These are phyloP conservation scores for Mesorhabditis sp. DNA, from an alignment of 2,888 invertebrate species.

Conservation along the genomic window DNA sequence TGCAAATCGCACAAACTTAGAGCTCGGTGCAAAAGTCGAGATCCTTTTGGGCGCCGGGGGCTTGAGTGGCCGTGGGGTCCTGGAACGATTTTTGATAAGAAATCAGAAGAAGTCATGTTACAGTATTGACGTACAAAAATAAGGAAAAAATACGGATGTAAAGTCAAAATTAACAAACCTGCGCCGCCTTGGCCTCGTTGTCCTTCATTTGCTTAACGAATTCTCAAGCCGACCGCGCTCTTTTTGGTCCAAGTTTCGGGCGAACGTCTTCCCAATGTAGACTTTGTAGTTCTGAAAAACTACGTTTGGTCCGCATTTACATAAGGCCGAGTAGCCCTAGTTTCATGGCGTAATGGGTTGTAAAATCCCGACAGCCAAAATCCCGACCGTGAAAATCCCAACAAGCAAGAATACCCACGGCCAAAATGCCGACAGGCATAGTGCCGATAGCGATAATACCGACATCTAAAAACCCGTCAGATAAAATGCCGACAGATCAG, in stretches of 20 bases:
- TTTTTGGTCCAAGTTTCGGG: constrained; percentile 44
- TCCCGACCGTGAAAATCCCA: too few relatives aligned
- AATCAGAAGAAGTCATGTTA: constrained; percentile 7
- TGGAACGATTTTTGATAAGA: neutral
- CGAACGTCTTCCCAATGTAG: constrained; percentile 46
- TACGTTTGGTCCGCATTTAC: neutral
- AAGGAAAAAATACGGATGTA: too few relatives aligned
- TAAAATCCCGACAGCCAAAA: too few relatives aligned
- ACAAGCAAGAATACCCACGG: too few relatives aligned
- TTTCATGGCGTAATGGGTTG: neutral
- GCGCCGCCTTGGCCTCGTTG: constrained; percentile 18
- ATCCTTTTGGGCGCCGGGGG: constrained; percentile 26
- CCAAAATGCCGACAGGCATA: too few relatives aligned
- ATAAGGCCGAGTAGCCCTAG: neutral
- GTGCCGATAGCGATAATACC: too few relatives aligned
- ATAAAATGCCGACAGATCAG: too few relatives aligned
- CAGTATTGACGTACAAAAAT: neutral
- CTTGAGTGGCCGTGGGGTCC: constrained; percentile 23
- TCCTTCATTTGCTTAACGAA: constrained; percentile 41
- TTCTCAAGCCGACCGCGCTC: constrained; percentile 42
- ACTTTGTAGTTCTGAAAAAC: constrained; percentile 50
- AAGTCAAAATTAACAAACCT: constrained; percentile 12
- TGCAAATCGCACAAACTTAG: constrained; percentile 13
- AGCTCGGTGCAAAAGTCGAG: constrained; percentile 51
- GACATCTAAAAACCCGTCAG: too few relatives aligned